Evolutionary conservation across 1,140 invertebrate species (phyloP).

Genomic region (Lasioglossum baleicum): DNA sequence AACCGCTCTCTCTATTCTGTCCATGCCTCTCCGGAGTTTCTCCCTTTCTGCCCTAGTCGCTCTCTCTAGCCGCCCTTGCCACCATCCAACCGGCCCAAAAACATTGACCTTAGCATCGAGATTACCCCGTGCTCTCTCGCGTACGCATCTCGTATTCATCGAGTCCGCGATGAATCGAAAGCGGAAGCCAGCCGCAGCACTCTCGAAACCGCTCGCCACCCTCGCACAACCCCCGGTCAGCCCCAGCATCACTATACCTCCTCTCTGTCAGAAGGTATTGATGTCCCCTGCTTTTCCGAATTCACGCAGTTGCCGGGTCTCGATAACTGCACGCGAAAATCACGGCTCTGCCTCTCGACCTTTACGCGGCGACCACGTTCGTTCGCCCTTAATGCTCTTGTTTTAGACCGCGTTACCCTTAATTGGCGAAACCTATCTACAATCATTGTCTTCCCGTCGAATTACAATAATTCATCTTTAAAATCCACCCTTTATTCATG

Average conservation of each 20-base stretch:
- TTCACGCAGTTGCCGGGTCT: too few species aligned
- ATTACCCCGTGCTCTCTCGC: constrained; percentile 55
- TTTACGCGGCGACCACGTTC: too few species aligned
- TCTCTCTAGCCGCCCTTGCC: constrained; percentile 48
- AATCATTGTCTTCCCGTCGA: too few species aligned
- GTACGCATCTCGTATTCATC: constrained; percentile 43
- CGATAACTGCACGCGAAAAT: too few species aligned
- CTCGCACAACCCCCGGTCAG: neutral
- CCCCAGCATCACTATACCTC: neutral
- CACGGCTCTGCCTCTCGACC: too few species aligned
- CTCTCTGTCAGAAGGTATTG: neutral
- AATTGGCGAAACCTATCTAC: too few species aligned
- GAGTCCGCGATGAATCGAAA: constrained; percentile 38
- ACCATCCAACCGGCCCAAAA: constrained; percentile 67
- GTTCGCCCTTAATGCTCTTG: too few species aligned
- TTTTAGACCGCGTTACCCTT: too few species aligned
- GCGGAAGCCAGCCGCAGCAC: constrained; percentile 28
- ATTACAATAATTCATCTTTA: too few species aligned
- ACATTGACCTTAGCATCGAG: constrained; percentile 72
- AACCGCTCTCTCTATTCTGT: constrained; percentile 59
- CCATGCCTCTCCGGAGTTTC: constrained; percentile 14
- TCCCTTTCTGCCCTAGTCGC: constrained; percentile 22
- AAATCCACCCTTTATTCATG: too few species aligned
- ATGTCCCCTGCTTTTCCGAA: too few species aligned
- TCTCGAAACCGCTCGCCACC: constrained; percentile 8